phyloP scores from a whole-genome alignment of 2,888 invertebrate genomes.

The Mesopsocus fuscifrons region DNA sequence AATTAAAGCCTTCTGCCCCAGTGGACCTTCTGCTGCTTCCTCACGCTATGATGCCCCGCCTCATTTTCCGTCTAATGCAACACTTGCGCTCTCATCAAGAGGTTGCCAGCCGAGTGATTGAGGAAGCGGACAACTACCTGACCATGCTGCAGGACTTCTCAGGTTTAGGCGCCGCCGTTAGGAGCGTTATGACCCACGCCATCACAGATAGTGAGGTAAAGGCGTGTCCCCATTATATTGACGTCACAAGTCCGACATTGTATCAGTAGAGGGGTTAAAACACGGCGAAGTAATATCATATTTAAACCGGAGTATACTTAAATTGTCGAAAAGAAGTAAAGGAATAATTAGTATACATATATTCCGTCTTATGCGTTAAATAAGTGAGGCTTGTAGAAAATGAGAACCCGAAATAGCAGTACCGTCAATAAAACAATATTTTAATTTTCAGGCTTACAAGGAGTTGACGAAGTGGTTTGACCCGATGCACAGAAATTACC shows the following conservation, averaged over 20 bases:
- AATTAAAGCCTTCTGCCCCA: constrained; percentile 53
- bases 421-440: too few relatives aligned
- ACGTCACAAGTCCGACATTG: too few relatives aligned
- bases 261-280: too few relatives aligned
- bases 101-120: constrained; percentile 33
- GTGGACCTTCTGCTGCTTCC: constrained; percentile 81
- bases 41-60: constrained; percentile 84
- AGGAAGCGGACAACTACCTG: constrained; percentile 71
- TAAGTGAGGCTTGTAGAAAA: too few relatives aligned
- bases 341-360: not conserved
- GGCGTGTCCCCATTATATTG: too few relatives aligned
- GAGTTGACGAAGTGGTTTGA: constrained; percentile 36
- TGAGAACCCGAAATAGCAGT: too few relatives aligned
- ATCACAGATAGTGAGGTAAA: constrained; percentile 70
- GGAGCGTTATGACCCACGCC: constrained; percentile 77
- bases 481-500: constrained; percentile 29
- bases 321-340: constrained; percentile 8
- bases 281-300: too few relatives aligned
- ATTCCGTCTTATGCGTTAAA: too few relatives aligned
- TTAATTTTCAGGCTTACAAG: constrained; percentile 53
- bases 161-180: constrained; percentile 93
- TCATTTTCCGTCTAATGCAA: constrained; percentile 73
- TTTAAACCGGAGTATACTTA: too few relatives aligned
- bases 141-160: constrained; percentile 85
- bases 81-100: constrained; percentile 53